Evolutionary conservation across 2,797 vertebrate genomes (phyloP).

Genomic region (Taeniopygia guttata): DNA sequence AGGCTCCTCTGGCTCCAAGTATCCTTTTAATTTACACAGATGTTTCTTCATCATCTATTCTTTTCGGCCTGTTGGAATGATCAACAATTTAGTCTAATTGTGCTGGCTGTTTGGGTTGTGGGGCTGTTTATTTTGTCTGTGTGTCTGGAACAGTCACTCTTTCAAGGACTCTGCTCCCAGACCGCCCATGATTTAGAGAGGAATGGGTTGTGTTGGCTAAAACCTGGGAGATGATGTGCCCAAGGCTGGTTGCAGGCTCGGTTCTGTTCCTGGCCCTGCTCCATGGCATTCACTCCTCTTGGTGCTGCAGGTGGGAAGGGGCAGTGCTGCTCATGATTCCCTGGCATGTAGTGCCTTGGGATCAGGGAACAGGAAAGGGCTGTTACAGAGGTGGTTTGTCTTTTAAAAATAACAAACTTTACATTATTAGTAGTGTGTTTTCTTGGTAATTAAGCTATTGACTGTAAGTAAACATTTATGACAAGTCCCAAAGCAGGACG

Average conservation of each 20-base stretch:
- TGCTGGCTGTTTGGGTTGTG: conserved; percentile 65
- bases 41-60: conserved; percentile 66
- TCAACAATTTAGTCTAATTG: conserved; percentile 74
- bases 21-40: conserved; percentile 57
- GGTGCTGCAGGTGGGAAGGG: neutral
- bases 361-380: neutral
- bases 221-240: neutral
- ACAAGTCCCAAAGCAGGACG: neutral
- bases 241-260: neutral
- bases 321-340: neutral
- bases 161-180: conserved; percentile 58
- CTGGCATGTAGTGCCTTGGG: neutral
- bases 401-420: neutral
- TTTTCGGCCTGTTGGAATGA: conserved; percentile 65
- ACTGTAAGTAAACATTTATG: neutral
- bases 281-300: neutral
- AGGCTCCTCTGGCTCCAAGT: conserved; percentile 39
- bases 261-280: neutral
- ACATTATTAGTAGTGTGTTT: neutral
- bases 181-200: conserved; percentile 27
- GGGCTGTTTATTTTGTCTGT: conserved; percentile 72
- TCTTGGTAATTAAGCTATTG: neutral
- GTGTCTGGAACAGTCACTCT: conserved; percentile 61
- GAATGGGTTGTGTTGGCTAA: neutral
- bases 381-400: neutral